Evolutionary conservation across 2,113 vertebrate genomes (phyloP), one percentile per base, ranked within the genome.

Genomic region (Hystrix cristata): DNA sequence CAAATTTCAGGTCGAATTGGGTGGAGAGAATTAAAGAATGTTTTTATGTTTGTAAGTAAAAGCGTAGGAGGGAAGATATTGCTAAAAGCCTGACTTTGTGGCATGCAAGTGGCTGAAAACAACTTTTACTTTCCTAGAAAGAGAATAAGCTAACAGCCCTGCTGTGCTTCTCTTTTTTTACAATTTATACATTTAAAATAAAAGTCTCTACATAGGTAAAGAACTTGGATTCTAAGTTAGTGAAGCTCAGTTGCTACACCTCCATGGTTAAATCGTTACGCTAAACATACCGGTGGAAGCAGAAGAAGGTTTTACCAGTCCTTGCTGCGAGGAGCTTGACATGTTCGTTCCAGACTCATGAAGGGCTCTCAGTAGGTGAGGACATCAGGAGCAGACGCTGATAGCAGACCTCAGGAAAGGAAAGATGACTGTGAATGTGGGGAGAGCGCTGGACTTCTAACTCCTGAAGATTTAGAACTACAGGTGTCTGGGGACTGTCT

Each of bases 341-440:
- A 25, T n/a, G 27, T 71, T 23, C 74, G 51, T 27, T 27, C 46
- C 53, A 19, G 46, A 62, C 14, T 3, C 57, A 84, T 57, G 55
- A 13, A 67, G 27, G 31, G 27, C 15, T 57, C 19, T 79, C 23
- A n/a, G 7, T 11, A 23, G 18, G 55, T 92, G 53, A 72, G 65
- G 53, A 29, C 3, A 5, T n/a, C 3, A 25, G 19, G 14, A 72
- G 12, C 53, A 83, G 29, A 21, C 31, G 19, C 38, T 31, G 3
- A 13, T 8, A 25, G 31, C 31, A 29, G n/a, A 34, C 3, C 53
- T 74, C 27, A 8, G 21, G 4, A 13, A 46, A 21, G 46, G 34
- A 48, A 43, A 25, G 99, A 99, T 0, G 99, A 3, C 27, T 25
- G 21, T 99, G 9, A 99, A 0, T 99, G 99, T 90, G 98, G 98